A percentile compares a stretch with the other conserved stretches of the same genome.
These are phyloP conservation scores for Plecotus auritus DNA, from an alignment of 2,113 vertebrate species.

Conservation along the genomic window DNA sequence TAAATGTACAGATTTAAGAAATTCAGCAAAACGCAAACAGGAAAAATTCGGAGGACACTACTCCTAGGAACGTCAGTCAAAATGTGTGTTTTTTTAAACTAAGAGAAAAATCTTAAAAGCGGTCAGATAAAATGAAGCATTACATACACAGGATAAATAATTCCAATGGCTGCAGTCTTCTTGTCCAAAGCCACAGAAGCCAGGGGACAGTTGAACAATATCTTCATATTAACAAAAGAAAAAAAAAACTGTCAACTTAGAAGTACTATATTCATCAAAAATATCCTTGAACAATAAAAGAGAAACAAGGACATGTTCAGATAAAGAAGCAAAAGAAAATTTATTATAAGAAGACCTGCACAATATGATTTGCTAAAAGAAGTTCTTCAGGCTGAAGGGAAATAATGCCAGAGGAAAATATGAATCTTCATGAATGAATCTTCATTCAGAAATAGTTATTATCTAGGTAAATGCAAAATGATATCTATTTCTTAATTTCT, in stretches of 20 bases:
- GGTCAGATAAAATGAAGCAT: not conserved
- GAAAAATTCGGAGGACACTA: not conserved
- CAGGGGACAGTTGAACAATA: not conserved
- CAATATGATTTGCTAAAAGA: not conserved
- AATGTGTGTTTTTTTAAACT: not conserved
- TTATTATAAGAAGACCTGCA: not conserved
- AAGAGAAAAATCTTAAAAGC: not conserved
- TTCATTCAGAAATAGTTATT: not conserved
- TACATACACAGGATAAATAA: not conserved
- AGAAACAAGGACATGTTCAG: not conserved
- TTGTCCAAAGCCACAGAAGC: not conserved
- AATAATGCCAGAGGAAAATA: not conserved
- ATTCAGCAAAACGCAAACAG: not conserved
- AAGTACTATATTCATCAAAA: slow-evolving; percentile 21
- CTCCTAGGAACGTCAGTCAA: not conserved
- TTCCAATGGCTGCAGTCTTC: not conserved
- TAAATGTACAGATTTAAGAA: not conserved
- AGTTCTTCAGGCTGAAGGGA: not conserved
- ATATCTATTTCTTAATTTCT: not conserved
- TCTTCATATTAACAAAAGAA: not conserved
- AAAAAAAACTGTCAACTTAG: not conserved
- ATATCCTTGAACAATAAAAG: not conserved
- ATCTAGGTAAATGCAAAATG: not conserved
- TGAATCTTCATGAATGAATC: not conserved
- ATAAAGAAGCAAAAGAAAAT: not conserved